A percentile compares a stretch with the other conserved stretches of the same genome.
phyloP scores from a whole-genome alignment of 2,888 invertebrate genomes.

The Crepidodera aurea region DNA sequence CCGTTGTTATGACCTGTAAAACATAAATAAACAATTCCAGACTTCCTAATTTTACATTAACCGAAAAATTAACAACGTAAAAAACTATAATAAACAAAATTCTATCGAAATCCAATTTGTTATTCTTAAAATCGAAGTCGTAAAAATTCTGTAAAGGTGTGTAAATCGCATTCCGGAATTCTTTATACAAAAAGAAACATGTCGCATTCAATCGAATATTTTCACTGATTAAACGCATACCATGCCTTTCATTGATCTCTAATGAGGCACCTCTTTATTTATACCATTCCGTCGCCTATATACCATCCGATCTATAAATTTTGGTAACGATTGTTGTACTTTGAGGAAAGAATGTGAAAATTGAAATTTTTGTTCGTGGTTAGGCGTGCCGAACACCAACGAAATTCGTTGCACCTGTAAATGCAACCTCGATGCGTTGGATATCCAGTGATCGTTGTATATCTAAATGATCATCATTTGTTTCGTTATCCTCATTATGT shows the following conservation, averaged over 20 bases:
- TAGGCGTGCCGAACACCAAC: constrained; percentile 11
- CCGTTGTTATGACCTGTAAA: no score
- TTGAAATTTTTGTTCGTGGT: constrained; percentile 17
- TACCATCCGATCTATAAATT: constrained; percentile 8
- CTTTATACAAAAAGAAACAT: background rate
- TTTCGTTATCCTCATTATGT: constrained; percentile 14
- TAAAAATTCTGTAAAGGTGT: background rate
- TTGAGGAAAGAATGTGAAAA: constrained; percentile 16
- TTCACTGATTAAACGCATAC: background rate
- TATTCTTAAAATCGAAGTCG: background rate
- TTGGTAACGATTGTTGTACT: constrained; percentile 8
- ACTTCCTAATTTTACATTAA: no score
- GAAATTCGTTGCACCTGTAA: constrained; percentile 3
- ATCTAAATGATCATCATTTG: constrained; percentile 20
- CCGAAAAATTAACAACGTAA: no score
- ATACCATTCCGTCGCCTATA: background rate
- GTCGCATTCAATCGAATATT: background rate
- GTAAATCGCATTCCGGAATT: background rate
- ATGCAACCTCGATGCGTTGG: background rate
- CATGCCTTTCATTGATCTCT: background rate
- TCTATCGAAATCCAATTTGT: background rate
- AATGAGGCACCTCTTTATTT: constrained; percentile 2
- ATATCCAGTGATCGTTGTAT: background rate
- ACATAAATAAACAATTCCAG: no score
- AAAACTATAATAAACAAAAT: background rate